Evolutionary conservation across 2,797 vertebrate species (phyloP), one percentile per base, ranked within the genome.

Genomic region (Arnoldichthys spilopterus): DNA sequence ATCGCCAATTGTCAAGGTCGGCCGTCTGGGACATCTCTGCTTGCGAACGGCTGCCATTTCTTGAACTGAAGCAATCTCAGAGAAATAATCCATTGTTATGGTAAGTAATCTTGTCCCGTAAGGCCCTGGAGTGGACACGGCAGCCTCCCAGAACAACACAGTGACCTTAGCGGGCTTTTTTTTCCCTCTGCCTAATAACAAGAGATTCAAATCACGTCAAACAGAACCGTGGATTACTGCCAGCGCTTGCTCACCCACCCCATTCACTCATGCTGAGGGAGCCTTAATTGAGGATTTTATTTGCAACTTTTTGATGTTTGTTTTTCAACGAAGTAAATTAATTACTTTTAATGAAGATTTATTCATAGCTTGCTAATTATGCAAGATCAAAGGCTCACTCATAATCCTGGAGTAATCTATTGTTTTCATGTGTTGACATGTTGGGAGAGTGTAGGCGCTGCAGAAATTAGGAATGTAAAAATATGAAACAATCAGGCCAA

Each of bases 321-420:
- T 90, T 88, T 90, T 89, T 82, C 89, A 84, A 79, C 83, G 76
- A 83, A 61, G 73, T 74, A 86, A 89, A 91, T 91, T 87, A 90
- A 91, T 91, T 87, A 84, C 22, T 51, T 82, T 84, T 89, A 91
- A 93, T 93, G 87, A 92, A 89, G 79, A 86, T 87, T 85, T 92
- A 91, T 92, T 92, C 90, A 81, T 30, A 24, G 84, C 72, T 86
- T 78, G 70, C 84, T 91, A 89, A 92, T 92, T 88, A 91, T 87
- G 86, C 83, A 32, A 87, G 87, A 91, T 89, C 86, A 91, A 90
- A 90, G 79, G 86, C 86, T 77, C 49, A 71, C 76, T 77, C 56
- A 53, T 85, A 78, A 85, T 83, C 84, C 75, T 76, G 66, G 81
- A 64, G 80, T 85, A 68, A n/a, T n/a, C n/a, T n/a, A 77, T 85